Evolutionary conservation across 1,140 invertebrate genomes (phyloP), one percentile per base, ranked within the genome.

Genomic region (Coelopa frigida): DNA sequence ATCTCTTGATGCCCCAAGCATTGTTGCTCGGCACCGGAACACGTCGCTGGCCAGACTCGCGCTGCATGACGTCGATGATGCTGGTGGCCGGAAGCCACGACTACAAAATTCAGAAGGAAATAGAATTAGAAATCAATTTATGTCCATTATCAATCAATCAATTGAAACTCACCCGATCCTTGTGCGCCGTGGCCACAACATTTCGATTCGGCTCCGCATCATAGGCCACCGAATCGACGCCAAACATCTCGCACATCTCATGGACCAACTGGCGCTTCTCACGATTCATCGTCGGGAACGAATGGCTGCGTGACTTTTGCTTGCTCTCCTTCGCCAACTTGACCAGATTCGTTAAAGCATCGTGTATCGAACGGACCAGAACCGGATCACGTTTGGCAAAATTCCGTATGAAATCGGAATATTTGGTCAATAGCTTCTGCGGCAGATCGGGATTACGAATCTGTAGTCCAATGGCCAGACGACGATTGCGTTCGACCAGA

Each of bases 201-300:
- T 95, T 97, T 47, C 91, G 77, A 61, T 95, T 94, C 1, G 93
- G 94, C 66, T 97, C 93, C 22, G 84, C 79, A 73, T 98, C 94
- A 65, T 94, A 95, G 36, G 91, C 89, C 36, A 89, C 82, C 49
- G 90, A 91, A 60, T 93, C 83, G 56, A 91, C 89, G 3, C 93
- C 91, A 75, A 97, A 98, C 65, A 90, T 87, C 60, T 93, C 87
- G 51, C 90, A 94, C 57, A 93, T 81, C 61, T 98, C 94, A 68
- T 96, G 94, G 7, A 98, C 80, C 54, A 96, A 83, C 42, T 80
- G 76, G 10, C 94, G 76, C 61, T 94, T 93, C 48, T 92, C 87
- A 12, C 87, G 76, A 61, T 93, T 94, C 90, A 96, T 94, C 8
- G 84, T 81, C 8, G 89, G 85, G 66, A 98, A 97, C 1, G 91